A percentile compares a stretch with the other conserved stretches of the same genome.
Evolutionary conservation across 2,888 invertebrate genomes (phyloP).

Genomic region (Drosophila parthenogenetica): DNA sequence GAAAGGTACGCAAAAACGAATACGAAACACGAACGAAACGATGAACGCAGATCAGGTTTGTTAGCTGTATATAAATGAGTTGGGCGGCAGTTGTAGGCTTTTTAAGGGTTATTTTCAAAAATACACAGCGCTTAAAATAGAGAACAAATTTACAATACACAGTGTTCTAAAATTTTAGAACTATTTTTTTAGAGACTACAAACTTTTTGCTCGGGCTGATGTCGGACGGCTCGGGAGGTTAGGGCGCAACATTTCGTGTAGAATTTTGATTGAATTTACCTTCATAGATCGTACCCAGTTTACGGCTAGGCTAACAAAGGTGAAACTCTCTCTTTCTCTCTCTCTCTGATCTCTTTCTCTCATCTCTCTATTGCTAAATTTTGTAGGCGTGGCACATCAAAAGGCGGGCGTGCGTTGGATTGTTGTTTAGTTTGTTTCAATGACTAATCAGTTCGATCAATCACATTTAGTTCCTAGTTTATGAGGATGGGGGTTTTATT

Average conservation of each 20-base stretch:
- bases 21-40: slow-evolving; percentile 49
- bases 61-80: slow-evolving; percentile 34
- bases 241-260: slow-evolving; percentile 75
- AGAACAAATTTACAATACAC: slow-evolving; percentile 34
- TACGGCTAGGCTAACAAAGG: slow-evolving; percentile 57
- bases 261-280: slow-evolving; percentile 82
- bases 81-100: slow-evolving; percentile 16
- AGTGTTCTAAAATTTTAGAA: slow-evolving; percentile 32
- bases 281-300: slow-evolving; percentile 85
- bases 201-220: slow-evolving; percentile 51
- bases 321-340: slow-evolving; percentile 49
- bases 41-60: slow-evolving; percentile 33
- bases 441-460: slow-evolving; percentile 6
- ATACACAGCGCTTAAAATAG: slow-evolving; percentile 4
- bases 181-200: slow-evolving; percentile 71
- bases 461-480: slow-evolving; percentile 5
- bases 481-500: background rate
- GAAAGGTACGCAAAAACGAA: slow-evolving; percentile 79
- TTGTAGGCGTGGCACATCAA: slow-evolving; percentile 67
- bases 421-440: slow-evolving; percentile 40
- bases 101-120: background rate
- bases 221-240: slow-evolving; percentile 67
- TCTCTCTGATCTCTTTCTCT: slow-evolving; percentile 42
- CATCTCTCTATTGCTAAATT: slow-evolving; percentile 33
- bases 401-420: slow-evolving; percentile 57